A percentile compares a stretch with the other conserved stretches of the same genome.
Evolutionary conservation across 2,113 vertebrate genomes (phyloP).

Genomic region (Phalacrocorax carbo): DNA sequence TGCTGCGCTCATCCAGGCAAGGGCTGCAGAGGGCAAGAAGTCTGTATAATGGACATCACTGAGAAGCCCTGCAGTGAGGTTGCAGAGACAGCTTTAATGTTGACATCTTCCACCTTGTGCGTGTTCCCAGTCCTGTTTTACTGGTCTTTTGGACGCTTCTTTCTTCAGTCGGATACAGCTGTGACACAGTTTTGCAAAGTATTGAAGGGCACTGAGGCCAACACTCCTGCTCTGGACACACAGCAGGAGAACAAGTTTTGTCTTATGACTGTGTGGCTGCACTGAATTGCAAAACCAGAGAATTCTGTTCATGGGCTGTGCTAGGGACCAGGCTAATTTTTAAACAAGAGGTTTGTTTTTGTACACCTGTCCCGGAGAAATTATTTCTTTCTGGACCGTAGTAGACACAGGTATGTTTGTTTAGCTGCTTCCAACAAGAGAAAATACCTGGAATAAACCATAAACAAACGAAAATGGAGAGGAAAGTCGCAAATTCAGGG

Average conservation of each 20-base stretch:
- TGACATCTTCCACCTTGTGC: accelerated
- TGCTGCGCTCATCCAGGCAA: not conserved
- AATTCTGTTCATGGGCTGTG: accelerated
- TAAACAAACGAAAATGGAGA: not conserved
- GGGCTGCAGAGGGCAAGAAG: not conserved
- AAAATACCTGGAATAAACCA: not conserved
- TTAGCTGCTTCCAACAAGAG: not conserved
- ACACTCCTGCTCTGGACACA: not conserved
- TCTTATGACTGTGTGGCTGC: accelerated
- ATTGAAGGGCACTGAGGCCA: not conserved
- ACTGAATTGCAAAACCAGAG: accelerated
- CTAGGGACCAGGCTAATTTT: not conserved
- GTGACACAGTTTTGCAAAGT: not conserved
- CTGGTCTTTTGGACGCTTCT: not conserved
- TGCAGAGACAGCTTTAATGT: not conserved
- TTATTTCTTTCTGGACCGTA: not conserved
- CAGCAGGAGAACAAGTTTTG: not conserved
- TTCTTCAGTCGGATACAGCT: not conserved
- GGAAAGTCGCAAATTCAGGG: not conserved
- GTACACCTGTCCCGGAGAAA: not conserved
- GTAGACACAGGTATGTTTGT: not conserved
- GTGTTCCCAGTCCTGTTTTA: not conserved
- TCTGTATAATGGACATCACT: accelerated
- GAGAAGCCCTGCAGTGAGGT: not conserved
- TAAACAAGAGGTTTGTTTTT: not conserved